phyloP scores from a whole-genome alignment of 2,888 invertebrate genomes.

The Lithosia quadra region DNA sequence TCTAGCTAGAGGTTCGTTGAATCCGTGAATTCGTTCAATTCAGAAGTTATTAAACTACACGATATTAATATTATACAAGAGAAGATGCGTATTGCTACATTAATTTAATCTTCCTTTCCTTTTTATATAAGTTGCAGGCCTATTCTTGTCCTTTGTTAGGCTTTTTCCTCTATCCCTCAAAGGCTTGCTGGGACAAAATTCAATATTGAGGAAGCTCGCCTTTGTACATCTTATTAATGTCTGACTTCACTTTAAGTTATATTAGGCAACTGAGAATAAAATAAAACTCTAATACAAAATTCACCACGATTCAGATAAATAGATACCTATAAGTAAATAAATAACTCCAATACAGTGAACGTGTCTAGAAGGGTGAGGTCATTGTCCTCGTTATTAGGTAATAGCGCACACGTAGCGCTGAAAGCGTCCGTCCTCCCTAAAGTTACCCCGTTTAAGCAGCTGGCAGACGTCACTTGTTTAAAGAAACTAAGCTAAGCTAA shows the following conservation, averaged over 20 bases:
- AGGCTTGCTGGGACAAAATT: neutral
- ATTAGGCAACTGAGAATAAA: too few relatives aligned
- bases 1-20: too few relatives aligned
- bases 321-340: neutral
- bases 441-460: neutral
- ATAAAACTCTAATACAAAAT: too few relatives aligned
- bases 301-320: neutral
- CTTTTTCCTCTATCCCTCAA: neutral
- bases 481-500: neutral
- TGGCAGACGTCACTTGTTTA: neutral
- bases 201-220: neutral
- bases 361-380: neutral
- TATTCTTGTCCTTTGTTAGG: neutral
- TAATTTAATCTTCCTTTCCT: neutral
- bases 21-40: too few relatives aligned
- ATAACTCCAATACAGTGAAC: neutral
- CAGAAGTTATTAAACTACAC: too few relatives aligned
- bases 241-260: too few relatives aligned
- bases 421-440: neutral
- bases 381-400: neutral
- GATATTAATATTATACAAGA: neutral
- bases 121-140: neutral
- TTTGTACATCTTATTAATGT: neutral
- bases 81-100: neutral
- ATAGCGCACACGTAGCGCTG: neutral